Base-by-base conservation (phyloP, 2,113 vertebrate genomes). In the Onychorhynchus coronatus region DNA sequence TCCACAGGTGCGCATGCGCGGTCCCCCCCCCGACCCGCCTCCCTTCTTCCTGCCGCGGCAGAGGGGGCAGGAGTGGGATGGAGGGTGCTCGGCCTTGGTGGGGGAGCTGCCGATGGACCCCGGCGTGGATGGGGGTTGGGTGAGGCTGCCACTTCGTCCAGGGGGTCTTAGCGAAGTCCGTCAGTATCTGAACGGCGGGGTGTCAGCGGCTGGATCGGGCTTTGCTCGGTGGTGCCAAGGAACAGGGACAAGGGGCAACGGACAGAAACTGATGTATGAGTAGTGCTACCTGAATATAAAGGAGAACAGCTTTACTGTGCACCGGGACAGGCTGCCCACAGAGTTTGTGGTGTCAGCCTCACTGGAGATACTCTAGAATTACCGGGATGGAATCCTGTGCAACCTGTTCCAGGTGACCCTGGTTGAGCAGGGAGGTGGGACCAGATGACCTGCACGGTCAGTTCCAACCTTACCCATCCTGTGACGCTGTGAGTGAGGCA, bases 1-100 rank as follows among this genome's bases (percentile, higher is more conserved):
- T 99, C 89, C 97, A 99, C 93, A 99, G 99, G 99, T 99, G 84
- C 95, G 97, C 93, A 91, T 72, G 96, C 85, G 92, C 52, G 4
- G 8, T n/a, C 14, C 28, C 11, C 4, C 7, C 42, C 25, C 33
- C 19, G 14, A 4, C 4, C 30, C 1, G 4, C 12, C 3, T 9
- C 16, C 50, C 4, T 1, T 9, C 14, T 12, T 5, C 13, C 8
- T 14, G 55, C 15, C 24, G 44, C 44, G 31, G 31, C 19, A 21
- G 55, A 19, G 33, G 22, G 58, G 35, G 7, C 14, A 14, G 33
- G 67, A 6, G 3, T 4, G 15, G 14, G 27, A 5, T 12, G 7
- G 16, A 1, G 3, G 22, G 39, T 11, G 20, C 61, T 39, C 27
- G 17, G 37, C 8, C 7, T 23, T 15, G 25, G 39, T 41, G 22